A percentile compares a stretch with the other conserved stretches of the same genome.
Conservation (phyloP, 2,797 vertebrate species). For the Heterohyrax brucei region DNA sequence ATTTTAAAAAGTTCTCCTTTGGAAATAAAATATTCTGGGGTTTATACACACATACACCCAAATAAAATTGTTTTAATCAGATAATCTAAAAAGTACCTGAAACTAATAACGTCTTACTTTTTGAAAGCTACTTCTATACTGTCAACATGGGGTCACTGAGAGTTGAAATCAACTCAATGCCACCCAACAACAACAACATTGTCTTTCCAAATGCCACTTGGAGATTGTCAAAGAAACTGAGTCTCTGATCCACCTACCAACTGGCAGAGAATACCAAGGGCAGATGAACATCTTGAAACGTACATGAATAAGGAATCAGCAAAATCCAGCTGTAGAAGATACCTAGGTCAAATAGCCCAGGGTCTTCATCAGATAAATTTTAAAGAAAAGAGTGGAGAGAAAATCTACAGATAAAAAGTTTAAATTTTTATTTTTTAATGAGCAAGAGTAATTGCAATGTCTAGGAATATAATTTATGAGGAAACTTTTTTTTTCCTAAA, state of each 20-base stretch:
- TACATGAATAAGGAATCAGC: not conserved
- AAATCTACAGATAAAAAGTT: too few relatives aligned
- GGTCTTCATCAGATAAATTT: not conserved
- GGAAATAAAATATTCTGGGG: slow-evolving; percentile 24
- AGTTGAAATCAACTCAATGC: not conserved
- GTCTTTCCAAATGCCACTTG: not conserved
- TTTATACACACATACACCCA: slow-evolving; percentile 11
- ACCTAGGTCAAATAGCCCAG: not conserved
- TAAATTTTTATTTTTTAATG: not conserved
- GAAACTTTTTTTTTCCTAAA: not conserved
- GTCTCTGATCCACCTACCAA: not conserved
- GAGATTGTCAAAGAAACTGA: not conserved
- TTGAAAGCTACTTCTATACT: not conserved
- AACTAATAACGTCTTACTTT: slow-evolving; percentile 7
- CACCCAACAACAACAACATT: not conserved
- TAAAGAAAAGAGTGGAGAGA: not conserved
- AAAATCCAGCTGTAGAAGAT: not conserved
- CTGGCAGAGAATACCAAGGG: not conserved
- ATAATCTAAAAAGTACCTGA: slow-evolving; percentile 1
- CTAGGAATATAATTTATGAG: not conserved
- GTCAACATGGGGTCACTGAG: not conserved
- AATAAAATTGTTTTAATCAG: slow-evolving; percentile 61
- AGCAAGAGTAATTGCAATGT: not conserved
- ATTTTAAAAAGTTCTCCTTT: not conserved
- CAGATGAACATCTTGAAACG: not conserved